Evolutionary conservation across 2,888 invertebrate species (phyloP).

Genomic region (Folsomia candida): DNA sequence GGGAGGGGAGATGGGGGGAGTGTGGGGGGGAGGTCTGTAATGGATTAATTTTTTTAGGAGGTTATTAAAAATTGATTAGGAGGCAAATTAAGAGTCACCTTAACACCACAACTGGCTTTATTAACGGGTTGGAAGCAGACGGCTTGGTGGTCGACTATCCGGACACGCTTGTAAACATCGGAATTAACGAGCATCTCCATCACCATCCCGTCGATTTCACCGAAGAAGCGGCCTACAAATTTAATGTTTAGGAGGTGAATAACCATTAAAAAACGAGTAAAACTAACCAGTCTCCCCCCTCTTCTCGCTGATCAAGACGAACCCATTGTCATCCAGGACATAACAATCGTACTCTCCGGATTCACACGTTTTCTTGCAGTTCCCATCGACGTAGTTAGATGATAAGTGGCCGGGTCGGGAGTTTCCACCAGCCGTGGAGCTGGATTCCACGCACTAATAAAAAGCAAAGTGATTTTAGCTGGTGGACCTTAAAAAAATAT

Average conservation of each 20-base stretch:
- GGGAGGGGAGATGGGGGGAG: too few species aligned
- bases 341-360: conserved; percentile 87
- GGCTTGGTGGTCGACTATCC: conserved; percentile 85
- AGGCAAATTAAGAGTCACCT: neutral
- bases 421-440: conserved; percentile 2
- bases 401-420: neutral
- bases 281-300: conserved; percentile 73
- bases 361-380: conserved; percentile 79
- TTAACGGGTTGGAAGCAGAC: conserved; percentile 66
- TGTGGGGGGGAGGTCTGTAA: too few species aligned
- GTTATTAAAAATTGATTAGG: neutral
- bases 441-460: conserved; percentile 39
- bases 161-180: conserved; percentile 81
- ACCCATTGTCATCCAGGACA: conserved; percentile 90
- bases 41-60: too few species aligned
- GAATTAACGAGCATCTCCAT: conserved; percentile 81
- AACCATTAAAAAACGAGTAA: neutral
- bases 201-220: conserved; percentile 88
- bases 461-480: conserved; percentile 7
- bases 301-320: conserved; percentile 85
- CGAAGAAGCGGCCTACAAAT: conserved; percentile 68
- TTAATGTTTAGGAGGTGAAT: neutral
- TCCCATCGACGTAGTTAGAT: conserved; percentile 51
- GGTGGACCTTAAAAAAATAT: conserved; percentile 9
- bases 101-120: conserved; percentile 43